phyloP scores from a whole-genome alignment of 1,140 invertebrate species.

The Cherax quadricarinatus region DNA sequence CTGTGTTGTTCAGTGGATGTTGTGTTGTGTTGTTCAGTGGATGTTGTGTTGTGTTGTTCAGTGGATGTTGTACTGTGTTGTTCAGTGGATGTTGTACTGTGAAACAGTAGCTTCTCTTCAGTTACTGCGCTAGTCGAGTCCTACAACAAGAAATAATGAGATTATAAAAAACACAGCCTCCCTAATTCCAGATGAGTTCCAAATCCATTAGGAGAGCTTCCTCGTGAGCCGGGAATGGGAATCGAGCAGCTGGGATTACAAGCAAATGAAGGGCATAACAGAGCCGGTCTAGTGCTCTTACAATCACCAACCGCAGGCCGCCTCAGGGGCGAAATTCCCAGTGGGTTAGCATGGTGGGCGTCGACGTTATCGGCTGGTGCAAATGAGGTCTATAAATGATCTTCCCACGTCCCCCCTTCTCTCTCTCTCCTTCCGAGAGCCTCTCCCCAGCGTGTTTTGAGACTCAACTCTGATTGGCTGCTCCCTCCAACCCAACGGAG shows the following conservation, averaged over 20 bases:
- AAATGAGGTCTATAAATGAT: neutral
- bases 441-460: neutral
- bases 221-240: constrained; percentile 13
- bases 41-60: too few relatives aligned
- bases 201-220: constrained; percentile 36
- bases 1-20: too few relatives aligned
- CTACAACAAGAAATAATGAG: too few relatives aligned
- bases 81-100: too few relatives aligned
- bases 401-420: neutral
- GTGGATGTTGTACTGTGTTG: too few relatives aligned
- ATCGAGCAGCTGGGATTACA: constrained; percentile 49
- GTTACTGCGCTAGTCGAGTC: too few relatives aligned
- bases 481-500: neutral
- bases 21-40: too few relatives aligned
- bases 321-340: neutral
- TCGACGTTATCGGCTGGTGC: neutral
- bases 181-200: constrained; percentile 44
- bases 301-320: neutral
- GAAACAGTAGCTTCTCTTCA: too few relatives aligned
- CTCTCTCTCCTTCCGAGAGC: neutral
- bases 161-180: neutral
- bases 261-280: constrained; percentile 51
- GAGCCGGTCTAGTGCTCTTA: neutral
- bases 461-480: constrained; percentile 34
- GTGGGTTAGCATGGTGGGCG: too few relatives aligned